phyloP scores from a whole-genome alignment of 2,797 vertebrate species.

The Arremon brunneinucha region DNA sequence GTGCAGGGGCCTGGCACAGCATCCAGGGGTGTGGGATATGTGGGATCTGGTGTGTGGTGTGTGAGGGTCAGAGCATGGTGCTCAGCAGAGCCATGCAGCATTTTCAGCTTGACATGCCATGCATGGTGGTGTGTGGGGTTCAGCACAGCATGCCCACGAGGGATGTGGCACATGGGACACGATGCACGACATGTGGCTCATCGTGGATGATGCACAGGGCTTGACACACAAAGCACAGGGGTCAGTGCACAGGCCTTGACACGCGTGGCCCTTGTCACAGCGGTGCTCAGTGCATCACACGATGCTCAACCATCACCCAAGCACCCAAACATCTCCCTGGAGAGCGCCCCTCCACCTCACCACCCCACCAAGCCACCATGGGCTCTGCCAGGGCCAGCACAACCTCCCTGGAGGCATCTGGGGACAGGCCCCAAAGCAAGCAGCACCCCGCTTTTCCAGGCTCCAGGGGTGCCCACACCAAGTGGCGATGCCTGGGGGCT shows the following conservation, averaged over 20 bases:
- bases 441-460: accelerated
- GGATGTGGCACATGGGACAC: accelerated
- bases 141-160: accelerated
- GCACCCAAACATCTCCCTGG: neutral
- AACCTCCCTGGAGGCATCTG: accelerated
- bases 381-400: neutral
- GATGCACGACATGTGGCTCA: accelerated
- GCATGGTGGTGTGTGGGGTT: accelerated
- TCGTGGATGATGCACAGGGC: accelerated
- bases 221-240: accelerated
- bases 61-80: neutral
- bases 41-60: neutral
- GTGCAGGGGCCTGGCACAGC: neutral
- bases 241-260: accelerated
- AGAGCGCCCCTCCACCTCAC: neutral
- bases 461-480: accelerated
- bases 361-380: accelerated
- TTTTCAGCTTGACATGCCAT: accelerated
- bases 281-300: accelerated
- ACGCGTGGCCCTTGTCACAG: neutral
- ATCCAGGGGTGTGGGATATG: accelerated
- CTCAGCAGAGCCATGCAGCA: accelerated
- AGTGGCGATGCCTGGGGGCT: accelerated
- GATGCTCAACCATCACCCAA: neutral
- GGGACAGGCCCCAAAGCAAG: neutral